phyloP scores from a whole-genome alignment of 2,888 invertebrate genomes.

The Eilema griseolum region DNA sequence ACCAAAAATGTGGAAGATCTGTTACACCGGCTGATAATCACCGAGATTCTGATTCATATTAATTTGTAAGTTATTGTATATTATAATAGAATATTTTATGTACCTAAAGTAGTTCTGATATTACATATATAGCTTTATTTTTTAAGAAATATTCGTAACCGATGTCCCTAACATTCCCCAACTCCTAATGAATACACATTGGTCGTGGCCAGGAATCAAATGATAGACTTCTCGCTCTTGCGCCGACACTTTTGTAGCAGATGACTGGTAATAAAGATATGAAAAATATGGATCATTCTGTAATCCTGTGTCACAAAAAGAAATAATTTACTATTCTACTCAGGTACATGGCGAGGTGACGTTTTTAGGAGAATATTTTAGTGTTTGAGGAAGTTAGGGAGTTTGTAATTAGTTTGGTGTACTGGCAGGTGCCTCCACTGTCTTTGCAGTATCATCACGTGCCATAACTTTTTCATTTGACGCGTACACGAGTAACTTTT shows the following conservation, averaged over 20 bases:
- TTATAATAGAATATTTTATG: no score
- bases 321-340: slow-evolving; percentile 74
- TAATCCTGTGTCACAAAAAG: slow-evolving; percentile 55
- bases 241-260: no score
- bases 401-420: slow-evolving; percentile 85
- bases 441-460: slow-evolving; percentile 85
- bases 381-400: slow-evolving; percentile 82
- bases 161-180: no score
- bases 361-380: slow-evolving; percentile 85
- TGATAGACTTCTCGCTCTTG: no score
- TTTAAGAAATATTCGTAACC: no score
- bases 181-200: no score
- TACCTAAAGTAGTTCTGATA: no score
- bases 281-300: slow-evolving; percentile 51
- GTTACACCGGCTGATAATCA: no score
- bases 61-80: no score
- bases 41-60: no score
- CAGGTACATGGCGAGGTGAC: slow-evolving; percentile 76
- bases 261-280: slow-evolving; percentile 36
- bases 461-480: slow-evolving; percentile 86
- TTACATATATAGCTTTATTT: no score
- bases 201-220: neutral
- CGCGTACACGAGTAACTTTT: slow-evolving; percentile 82
- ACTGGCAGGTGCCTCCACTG: slow-evolving; percentile 76
- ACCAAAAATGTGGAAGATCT: no score